Evolutionary conservation across 2,113 vertebrate species (phyloP).

Genomic region (Embiotoca jacksoni): DNA sequence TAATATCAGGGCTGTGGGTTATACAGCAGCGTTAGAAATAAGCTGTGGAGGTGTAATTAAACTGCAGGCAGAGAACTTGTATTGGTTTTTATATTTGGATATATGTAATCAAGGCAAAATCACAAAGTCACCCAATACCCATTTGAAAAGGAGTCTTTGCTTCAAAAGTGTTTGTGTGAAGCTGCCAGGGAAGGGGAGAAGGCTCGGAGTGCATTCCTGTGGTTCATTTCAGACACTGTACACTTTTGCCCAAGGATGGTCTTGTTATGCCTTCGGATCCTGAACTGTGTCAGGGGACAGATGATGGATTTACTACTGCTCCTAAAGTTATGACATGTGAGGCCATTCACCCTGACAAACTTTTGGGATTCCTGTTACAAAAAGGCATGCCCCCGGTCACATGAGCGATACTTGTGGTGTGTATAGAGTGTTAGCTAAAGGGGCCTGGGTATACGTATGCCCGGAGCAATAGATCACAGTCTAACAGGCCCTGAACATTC

Average conservation of each 20-base stretch:
- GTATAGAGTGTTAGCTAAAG: neutral
- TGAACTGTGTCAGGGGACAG: conserved; percentile 12
- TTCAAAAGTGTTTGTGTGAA: conserved; percentile 2
- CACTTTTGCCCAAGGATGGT: conserved; percentile 63
- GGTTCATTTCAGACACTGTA: conserved; percentile 19
- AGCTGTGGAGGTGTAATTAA: neutral
- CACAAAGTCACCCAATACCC: neutral
- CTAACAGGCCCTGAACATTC: conserved; percentile 25
- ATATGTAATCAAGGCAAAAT: conserved; percentile 1
- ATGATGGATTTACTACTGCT: conserved; percentile 53
- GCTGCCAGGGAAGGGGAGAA: neutral
- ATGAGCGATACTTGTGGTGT: conserved; percentile 11
- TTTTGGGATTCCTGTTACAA: conserved; percentile 44
- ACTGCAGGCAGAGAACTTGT: neutral
- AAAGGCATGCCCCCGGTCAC: conserved; percentile 18
- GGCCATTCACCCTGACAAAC: conserved; percentile 28
- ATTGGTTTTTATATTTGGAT: conserved; percentile 19
- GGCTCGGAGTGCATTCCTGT: conserved; percentile 6
- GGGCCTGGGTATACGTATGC: conserved; percentile 1
- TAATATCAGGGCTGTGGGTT: conserved; percentile 8
- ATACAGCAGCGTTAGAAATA: conserved; percentile 34
- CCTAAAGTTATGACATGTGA: conserved; percentile 34
- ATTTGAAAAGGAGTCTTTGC: neutral
- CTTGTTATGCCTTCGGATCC: conserved; percentile 20
- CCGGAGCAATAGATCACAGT: conserved; percentile 7